Conservation (phyloP, 2,888 invertebrate species). For the Drosophila ezoana region DNA sequence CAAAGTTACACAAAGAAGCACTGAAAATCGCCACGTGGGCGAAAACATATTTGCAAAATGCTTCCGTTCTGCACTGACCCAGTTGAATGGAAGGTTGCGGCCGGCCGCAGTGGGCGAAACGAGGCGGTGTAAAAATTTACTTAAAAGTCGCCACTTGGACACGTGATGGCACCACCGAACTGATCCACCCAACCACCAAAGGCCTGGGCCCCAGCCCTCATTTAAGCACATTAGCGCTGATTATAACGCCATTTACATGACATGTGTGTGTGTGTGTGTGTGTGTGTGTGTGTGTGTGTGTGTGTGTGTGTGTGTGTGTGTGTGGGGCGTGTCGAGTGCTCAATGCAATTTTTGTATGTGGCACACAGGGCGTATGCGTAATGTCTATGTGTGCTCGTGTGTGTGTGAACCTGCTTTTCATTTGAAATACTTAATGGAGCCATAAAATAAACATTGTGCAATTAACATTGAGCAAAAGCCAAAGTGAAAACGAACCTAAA, state of each 20-base stretch:
- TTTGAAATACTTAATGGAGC: slow-evolving; percentile 40
- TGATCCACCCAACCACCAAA: slow-evolving; percentile 2
- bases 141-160: slow-evolving; percentile 57
- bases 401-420: slow-evolving; percentile 9
- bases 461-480: slow-evolving; percentile 32
- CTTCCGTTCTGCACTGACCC: slow-evolving; percentile 73
- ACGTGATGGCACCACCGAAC: slow-evolving; percentile 46
- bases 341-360: slow-evolving; percentile 22
- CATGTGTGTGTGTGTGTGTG: slow-evolving; percentile 5
- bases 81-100: slow-evolving; percentile 39
- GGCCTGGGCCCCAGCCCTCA: slow-evolving; percentile 26
- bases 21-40: slow-evolving; percentile 31
- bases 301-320: background rate
- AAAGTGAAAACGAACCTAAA: slow-evolving; percentile 33
- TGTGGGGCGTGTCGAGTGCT: background rate
- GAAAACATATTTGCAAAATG: slow-evolving; percentile 50
- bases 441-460: slow-evolving; percentile 46
- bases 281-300: background rate
- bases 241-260: slow-evolving; percentile 75
- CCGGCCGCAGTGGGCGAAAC: background rate
- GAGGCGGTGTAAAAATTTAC: slow-evolving; percentile 31
- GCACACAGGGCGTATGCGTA: slow-evolving; percentile 66
- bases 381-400: slow-evolving; percentile 24
- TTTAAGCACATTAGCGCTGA: slow-evolving; percentile 76
- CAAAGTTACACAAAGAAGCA: slow-evolving; percentile 3